A percentile compares a stretch with the other conserved stretches of the same genome.
Evolutionary conservation across 2,113 vertebrate species (phyloP).

Genomic region (Vidua macroura): DNA sequence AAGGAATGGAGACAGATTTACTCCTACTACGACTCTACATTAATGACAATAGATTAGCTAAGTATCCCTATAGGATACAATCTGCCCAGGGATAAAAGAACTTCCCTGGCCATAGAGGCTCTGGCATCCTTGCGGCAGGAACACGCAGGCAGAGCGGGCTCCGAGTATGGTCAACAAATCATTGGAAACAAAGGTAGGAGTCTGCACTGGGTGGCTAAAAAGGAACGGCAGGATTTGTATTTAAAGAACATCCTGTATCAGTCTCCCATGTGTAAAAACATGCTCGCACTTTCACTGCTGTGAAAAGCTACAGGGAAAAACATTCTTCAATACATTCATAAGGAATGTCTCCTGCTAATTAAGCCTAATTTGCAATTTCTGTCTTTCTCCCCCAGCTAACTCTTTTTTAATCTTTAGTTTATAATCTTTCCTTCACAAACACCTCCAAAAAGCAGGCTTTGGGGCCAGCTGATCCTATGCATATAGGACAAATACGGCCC

Average conservation of each 20-base stretch:
- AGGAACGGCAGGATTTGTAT: neutral
- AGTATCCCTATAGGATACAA: neutral
- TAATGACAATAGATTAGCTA: neutral
- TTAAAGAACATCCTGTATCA: conserved; percentile 38
- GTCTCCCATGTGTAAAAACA: conserved; percentile 34
- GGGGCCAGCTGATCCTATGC: neutral
- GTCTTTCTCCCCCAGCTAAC: neutral
- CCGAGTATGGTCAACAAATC: neutral
- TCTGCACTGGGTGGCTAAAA: neutral
- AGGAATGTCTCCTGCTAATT: conserved; percentile 8
- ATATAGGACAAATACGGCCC: neutral
- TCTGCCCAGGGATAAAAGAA: neutral
- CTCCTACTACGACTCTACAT: neutral
- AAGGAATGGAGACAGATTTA: neutral
- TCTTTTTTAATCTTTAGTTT: conserved; percentile 12
- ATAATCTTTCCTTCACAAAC: conserved; percentile 17
- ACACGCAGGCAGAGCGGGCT: fast-evolving
- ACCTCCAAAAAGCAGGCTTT: neutral
- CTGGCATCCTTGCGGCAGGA: neutral
- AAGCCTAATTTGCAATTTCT: conserved; percentile 38
- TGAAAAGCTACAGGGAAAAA: conserved; percentile 31
- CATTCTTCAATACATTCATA: conserved; percentile 35
- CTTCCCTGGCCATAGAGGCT: neutral
- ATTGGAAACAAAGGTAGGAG: neutral
- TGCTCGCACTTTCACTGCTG: neutral